phyloP scores from a whole-genome alignment of 2,113 vertebrate genomes.

The Todiramphus chloris region DNA sequence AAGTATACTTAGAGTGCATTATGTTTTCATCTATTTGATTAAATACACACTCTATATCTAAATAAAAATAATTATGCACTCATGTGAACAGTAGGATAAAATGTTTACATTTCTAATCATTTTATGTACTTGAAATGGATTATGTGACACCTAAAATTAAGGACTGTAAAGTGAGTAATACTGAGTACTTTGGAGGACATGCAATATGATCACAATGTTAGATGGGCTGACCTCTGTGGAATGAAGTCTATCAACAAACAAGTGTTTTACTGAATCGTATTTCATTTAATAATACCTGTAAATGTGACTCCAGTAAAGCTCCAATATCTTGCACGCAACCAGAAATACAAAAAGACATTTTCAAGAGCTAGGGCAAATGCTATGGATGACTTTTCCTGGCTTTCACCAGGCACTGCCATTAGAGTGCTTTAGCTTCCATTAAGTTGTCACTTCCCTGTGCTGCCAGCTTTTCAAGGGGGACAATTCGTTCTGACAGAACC shows the following conservation, averaged over 20 bases:
- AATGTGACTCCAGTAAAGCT: not conserved
- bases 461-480: constrained; percentile 61
- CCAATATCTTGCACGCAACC: not conserved
- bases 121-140: not conserved
- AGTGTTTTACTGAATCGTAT: not conserved
- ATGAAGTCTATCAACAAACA: not conserved
- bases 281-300: constrained; percentile 13
- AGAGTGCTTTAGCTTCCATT: constrained; percentile 77
- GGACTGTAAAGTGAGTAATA: not conserved
- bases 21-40: not conserved
- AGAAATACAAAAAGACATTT: constrained; percentile 66
- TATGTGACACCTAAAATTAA: not conserved
- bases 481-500: constrained; percentile 78
- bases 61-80: not conserved
- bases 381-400: constrained; percentile 8
- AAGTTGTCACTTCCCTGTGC: constrained; percentile 77
- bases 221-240: not conserved
- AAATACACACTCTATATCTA: not conserved
- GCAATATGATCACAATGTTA: rapidly evolving
- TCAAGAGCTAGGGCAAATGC: constrained; percentile 60
- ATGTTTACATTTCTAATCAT: not conserved
- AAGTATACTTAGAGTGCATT: not conserved
- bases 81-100: not conserved
- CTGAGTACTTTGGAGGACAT: not conserved
- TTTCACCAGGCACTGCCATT: constrained; percentile 71